These are phyloP conservation scores for Pocillopora grandis DNA, from an alignment of 92 coral and sea anemone genomes.

Conservation along the genomic window DNA sequence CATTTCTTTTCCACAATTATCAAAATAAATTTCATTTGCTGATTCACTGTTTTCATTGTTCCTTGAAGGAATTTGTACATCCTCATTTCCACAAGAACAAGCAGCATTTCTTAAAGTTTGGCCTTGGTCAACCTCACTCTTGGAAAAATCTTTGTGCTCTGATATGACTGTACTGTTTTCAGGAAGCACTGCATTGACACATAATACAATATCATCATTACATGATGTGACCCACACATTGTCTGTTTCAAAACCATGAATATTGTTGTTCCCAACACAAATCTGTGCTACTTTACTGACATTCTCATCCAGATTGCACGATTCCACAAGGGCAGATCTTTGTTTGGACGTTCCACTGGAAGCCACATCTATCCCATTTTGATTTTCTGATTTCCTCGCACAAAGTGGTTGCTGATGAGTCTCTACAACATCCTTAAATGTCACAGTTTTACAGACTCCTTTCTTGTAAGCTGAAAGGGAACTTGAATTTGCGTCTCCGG, in stretches of 20 bases:
- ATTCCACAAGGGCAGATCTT: neutral
- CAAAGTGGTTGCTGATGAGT: neutral
- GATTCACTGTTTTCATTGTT: neutral
- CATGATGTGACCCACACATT: neutral
- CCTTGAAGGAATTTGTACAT: neutral
- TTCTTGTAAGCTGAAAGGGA: constrained; percentile 27
- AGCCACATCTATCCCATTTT: neutral
- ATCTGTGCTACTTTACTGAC: neutral
- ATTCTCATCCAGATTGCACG: neutral
- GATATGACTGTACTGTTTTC: neutral
- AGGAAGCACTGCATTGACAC: neutral
- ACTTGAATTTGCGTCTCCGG: constrained; percentile 7
- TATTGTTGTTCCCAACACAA: neutral
- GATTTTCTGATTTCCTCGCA: neutral
- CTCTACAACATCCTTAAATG: constrained; percentile 17
- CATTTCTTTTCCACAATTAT: neutral
- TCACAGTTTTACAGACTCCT: constrained; percentile 24
- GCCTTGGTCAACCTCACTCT: neutral
- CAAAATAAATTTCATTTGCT: neutral
- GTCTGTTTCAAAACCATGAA: neutral
- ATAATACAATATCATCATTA: neutral
- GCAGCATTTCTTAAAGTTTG: neutral
- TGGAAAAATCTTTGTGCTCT: neutral
- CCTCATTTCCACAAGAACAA: neutral
- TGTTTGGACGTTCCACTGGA: neutral